Conservation (phyloP, 2,888 invertebrate genomes). For the Cheilosia soror region DNA sequence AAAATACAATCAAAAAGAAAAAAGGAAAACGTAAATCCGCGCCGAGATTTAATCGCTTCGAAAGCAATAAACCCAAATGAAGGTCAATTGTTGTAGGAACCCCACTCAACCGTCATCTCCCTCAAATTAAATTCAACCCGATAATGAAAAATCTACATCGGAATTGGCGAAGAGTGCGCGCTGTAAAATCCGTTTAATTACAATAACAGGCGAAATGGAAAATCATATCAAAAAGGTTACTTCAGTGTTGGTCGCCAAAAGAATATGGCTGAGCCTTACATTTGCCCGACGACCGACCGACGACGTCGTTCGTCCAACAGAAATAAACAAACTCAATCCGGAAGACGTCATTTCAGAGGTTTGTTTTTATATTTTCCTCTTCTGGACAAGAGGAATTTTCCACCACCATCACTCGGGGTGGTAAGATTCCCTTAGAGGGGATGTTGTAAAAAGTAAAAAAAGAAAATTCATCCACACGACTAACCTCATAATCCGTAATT, state of each 20-base stretch:
- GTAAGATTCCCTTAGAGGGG: constrained; percentile 16
- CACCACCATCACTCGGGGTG: not conserved
- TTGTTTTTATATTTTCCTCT: constrained; percentile 23
- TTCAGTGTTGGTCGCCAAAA: not conserved
- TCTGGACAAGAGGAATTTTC: constrained; percentile 38
- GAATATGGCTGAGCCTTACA: constrained; percentile 23
- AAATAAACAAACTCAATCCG: constrained; percentile 24
- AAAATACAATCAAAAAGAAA: constrained; percentile 3
- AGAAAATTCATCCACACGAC: constrained; percentile 69
- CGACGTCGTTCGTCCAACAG: too few species aligned
- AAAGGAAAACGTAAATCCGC: constrained; percentile 13
- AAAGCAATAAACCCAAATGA: constrained; percentile 56
- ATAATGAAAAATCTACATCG: constrained; percentile 46
- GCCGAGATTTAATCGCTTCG: constrained; percentile 36
- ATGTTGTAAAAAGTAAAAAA: constrained; percentile 16
- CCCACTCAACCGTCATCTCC: not conserved
- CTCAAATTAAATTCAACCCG: constrained; percentile 30
- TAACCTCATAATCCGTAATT: constrained; percentile 73
- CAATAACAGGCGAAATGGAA: constrained; percentile 36
- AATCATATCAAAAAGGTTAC: constrained; percentile 35
- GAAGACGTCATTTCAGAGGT: constrained; percentile 51
- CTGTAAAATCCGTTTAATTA: constrained; percentile 52
- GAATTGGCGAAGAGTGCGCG: not conserved
- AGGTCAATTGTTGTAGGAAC: constrained; percentile 33
- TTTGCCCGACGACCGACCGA: constrained; percentile 40